Percentiles rank a stretch among this genome's conserved stretches.
Conservation (phyloP, 2,797 vertebrate species). For the Aphelocoma californica region DNA sequence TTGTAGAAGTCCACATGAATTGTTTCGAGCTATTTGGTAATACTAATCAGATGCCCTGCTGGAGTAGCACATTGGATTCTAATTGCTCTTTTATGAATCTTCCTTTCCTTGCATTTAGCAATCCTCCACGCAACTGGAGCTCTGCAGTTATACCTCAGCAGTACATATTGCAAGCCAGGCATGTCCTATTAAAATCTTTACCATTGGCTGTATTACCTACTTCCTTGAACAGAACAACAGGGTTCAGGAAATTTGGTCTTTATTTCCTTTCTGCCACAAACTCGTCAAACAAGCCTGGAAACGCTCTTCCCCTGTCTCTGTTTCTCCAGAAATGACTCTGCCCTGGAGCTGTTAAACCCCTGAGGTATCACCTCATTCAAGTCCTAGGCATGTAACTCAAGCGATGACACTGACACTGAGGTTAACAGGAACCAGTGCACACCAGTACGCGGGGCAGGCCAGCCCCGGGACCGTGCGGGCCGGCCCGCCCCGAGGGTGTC, state of each 20-base stretch:
- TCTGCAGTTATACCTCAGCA: neutral
- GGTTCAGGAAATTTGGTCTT: neutral
- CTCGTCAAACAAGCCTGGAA: neutral
- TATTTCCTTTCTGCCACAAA: neutral
- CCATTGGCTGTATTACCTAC: neutral
- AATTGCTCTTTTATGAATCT: neutral
- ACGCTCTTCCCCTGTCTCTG: neutral
- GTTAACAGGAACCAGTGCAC: neutral
- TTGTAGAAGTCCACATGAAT: neutral
- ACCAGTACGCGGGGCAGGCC: neutral
- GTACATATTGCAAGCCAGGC: neutral
- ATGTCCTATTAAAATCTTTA: neutral
- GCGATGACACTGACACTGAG: accelerated
- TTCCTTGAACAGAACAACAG: neutral
- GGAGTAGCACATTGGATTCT: neutral
- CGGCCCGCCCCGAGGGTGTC: too few species aligned
- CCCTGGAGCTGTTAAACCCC: neutral
- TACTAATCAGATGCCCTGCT: neutral
- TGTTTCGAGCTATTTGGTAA: neutral
- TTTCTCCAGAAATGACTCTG: neutral
- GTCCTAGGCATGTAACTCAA: neutral
- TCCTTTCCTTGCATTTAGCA: neutral
- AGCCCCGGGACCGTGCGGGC: too few species aligned
- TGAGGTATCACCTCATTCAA: neutral
- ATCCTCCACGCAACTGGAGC: neutral